Conservation (phyloP, 1,140 invertebrate species). For the Pomphorhynchus laevis region DNA sequence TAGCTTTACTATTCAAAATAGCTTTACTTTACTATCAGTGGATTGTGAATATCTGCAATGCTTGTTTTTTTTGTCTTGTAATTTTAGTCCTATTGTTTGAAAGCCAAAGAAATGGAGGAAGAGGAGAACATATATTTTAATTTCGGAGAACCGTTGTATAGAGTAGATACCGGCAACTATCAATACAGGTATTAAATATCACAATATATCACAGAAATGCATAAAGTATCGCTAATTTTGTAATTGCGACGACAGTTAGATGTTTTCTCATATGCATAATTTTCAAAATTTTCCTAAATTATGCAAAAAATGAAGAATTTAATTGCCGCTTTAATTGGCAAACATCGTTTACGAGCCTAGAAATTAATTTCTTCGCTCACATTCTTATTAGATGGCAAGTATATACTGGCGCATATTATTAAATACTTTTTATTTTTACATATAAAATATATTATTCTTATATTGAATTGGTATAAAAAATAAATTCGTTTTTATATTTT, state of each 20-base stretch:
- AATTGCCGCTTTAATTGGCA: no score
- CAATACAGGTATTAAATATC: slow-evolving; percentile 40
- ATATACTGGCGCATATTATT: no score
- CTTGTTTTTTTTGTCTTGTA: slow-evolving; percentile 1
- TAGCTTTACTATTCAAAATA: neutral
- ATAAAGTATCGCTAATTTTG: no score
- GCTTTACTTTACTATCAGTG: neutral
- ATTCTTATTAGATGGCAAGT: no score
- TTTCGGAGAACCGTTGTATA: slow-evolving; percentile 69
- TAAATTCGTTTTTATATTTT: no score
- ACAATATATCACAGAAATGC: neutral
- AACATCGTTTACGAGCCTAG: no score
- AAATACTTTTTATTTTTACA: no score
- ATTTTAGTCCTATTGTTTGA: slow-evolving; percentile 52
- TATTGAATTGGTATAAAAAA: no score
- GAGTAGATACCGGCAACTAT: slow-evolving; percentile 91
- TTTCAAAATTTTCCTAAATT: neutral
- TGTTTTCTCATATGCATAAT: neutral
- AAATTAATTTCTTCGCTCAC: no score
- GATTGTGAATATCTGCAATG: no score
- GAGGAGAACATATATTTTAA: slow-evolving; percentile 61
- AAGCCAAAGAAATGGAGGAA: slow-evolving; percentile 74
- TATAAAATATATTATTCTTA: no score
- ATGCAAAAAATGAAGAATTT: no score
- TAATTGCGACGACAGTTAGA: neutral